These are phyloP conservation scores for Ennomos quercinarius DNA, from an alignment of 2,888 invertebrate species.

Conservation along the genomic window DNA sequence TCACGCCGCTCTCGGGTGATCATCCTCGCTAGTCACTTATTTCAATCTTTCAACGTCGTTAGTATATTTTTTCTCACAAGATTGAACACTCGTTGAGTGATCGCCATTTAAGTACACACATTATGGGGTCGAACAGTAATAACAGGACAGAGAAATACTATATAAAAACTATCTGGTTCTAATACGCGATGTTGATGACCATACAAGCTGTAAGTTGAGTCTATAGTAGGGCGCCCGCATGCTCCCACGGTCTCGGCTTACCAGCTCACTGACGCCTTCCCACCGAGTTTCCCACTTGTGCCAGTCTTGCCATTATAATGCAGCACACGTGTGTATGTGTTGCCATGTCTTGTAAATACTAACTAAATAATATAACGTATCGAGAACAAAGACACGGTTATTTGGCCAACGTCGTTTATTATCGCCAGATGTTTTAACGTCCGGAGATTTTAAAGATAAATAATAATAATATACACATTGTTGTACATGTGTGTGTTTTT, in stretches of 20 bases:
- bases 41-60: background rate
- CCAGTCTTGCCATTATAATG: slow-evolving; percentile 63
- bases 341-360: slow-evolving; percentile 11
- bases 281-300: slow-evolving; percentile 55
- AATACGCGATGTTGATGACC: slow-evolving; percentile 19
- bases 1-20: too few species aligned
- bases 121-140: slow-evolving; percentile 19
- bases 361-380: slow-evolving; percentile 12
- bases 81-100: slow-evolving; percentile 1
- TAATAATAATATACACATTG: background rate
- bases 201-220: slow-evolving; percentile 23
- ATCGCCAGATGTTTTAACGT: slow-evolving; percentile 7
- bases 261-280: slow-evolving; percentile 49
- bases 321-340: slow-evolving; percentile 67
- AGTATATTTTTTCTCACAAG: slow-evolving; percentile 14
- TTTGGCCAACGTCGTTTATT: slow-evolving; percentile 19
- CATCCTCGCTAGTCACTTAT: background rate
- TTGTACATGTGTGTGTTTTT: background rate
- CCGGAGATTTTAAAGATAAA: slow-evolving; percentile 6
- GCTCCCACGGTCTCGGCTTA: slow-evolving; percentile 76
- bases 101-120: slow-evolving; percentile 17
- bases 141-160: background rate
- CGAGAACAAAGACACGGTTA: slow-evolving; percentile 20
- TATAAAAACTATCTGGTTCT: slow-evolving; percentile 21
- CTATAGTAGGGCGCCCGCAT: slow-evolving; percentile 59